Percentiles rank a stretch among this genome's conserved stretches.
Conservation (phyloP, 2,113 vertebrate species). For the Campylorhamphus procurvoides region DNA sequence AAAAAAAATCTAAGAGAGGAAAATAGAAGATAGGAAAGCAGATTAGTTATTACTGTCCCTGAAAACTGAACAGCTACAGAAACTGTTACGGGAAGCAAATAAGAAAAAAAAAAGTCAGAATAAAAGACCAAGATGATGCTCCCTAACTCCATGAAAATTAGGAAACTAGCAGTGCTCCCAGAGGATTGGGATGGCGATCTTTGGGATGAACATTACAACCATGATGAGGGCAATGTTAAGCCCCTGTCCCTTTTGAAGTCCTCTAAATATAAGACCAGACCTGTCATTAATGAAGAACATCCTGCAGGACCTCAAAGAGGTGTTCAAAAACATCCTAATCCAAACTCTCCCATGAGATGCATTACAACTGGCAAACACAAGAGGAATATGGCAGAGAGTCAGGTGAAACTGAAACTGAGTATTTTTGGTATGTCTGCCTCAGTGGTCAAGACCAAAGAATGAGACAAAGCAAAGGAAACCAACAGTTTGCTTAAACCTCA, state of each 20-base stretch:
- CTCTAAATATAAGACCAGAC: neutral
- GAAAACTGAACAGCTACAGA: neutral
- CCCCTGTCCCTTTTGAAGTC: neutral
- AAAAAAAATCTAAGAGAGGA: neutral
- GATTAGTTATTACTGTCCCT: neutral
- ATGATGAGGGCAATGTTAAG: neutral
- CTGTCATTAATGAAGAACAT: neutral
- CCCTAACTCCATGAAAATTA: neutral
- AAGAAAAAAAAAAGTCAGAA: neutral
- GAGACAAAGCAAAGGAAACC: neutral
- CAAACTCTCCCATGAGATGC: neutral
- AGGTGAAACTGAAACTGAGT: neutral
- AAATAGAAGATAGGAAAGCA: neutral
- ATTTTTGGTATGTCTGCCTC: neutral
- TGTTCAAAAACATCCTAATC: too few species aligned
- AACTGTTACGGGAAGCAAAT: neutral
- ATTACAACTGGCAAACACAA: neutral
- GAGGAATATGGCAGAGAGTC: neutral
- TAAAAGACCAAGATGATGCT: neutral
- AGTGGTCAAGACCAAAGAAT: neutral
- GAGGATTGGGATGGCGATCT: neutral
- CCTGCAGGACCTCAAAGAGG: neutral
- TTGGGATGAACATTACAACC: neutral
- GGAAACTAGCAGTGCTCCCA: neutral
- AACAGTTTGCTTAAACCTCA: neutral